These are phyloP conservation scores for Philopedon plagiatum DNA, from an alignment of 2,888 invertebrate species.

Conservation along the genomic window DNA sequence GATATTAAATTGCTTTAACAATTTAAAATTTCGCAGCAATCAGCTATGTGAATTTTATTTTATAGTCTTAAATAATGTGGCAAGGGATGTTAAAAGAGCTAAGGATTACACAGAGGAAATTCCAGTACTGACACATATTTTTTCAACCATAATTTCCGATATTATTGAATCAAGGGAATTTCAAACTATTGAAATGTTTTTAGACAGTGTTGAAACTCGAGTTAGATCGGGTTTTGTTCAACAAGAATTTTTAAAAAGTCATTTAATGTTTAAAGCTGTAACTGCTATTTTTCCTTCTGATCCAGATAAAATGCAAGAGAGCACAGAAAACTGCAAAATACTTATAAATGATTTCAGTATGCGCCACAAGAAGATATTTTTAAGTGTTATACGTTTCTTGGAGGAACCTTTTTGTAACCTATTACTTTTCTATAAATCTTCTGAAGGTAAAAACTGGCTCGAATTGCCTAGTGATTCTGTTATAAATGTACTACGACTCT, in stretches of 20 bases:
- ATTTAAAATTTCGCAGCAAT: background rate
- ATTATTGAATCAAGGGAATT: slow-evolving; percentile 41
- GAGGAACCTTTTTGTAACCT: slow-evolving; percentile 26
- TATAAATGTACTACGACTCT: slow-evolving; percentile 1
- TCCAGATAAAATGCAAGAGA: slow-evolving; percentile 23
- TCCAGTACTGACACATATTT: slow-evolving; percentile 34
- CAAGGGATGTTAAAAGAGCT: slow-evolving; percentile 1
- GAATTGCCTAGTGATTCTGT: background rate
- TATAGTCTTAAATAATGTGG: slow-evolving; percentile 18
- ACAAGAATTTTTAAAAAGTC: slow-evolving; percentile 35
- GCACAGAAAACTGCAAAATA: slow-evolving; percentile 25
- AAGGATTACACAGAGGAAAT: slow-evolving; percentile 24
- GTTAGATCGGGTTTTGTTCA: slow-evolving; percentile 23
- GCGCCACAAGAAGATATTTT: slow-evolving; percentile 31
- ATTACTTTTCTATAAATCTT: slow-evolving; percentile 39
- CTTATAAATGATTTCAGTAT: slow-evolving; percentile 30
- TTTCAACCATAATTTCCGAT: slow-evolving; percentile 36
- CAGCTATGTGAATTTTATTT: slow-evolving; percentile 26
- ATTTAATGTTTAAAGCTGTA: slow-evolving; percentile 37
- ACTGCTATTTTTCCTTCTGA: slow-evolving; percentile 40
- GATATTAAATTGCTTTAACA: background rate
- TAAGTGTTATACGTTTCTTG: slow-evolving; percentile 26
- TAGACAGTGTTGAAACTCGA: slow-evolving; percentile 14
- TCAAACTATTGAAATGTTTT: slow-evolving; percentile 38
- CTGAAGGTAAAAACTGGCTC: slow-evolving; percentile 33